Conservation (phyloP, 35 echinoderm and acorn worm genomes). For the Apostichopus parvimensis region DNA sequence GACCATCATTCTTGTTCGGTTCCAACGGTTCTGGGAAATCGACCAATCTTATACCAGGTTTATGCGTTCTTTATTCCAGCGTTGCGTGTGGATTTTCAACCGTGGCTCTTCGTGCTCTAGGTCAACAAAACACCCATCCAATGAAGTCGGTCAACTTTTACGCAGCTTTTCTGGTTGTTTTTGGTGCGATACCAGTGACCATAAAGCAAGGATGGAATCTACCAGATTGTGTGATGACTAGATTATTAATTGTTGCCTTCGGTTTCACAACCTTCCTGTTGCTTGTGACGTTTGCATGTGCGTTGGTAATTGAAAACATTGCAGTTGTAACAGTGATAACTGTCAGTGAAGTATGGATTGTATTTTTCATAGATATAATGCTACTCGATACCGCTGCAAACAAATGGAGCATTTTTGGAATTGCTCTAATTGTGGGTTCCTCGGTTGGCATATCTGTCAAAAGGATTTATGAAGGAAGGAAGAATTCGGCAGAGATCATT, state of each 20-base stretch:
- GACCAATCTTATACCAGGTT: background rate
- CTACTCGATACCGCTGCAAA: background rate
- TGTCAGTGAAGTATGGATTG: constrained; percentile 18
- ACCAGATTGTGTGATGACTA: background rate
- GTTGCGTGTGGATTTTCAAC: background rate
- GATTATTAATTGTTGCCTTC: background rate
- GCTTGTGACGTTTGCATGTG: background rate
- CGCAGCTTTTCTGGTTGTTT: background rate
- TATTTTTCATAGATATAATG: constrained; percentile 4
- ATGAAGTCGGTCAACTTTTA: constrained; percentile 3
- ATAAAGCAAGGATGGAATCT: background rate
- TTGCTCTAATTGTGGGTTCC: background rate
- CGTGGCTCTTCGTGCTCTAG: constrained; percentile 10
- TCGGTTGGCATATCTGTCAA: constrained; percentile 8
- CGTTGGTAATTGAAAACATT: background rate
- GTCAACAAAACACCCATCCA: background rate
- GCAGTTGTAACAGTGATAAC: constrained; percentile 22
- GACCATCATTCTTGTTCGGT: constrained; percentile 22
- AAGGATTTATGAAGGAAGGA: background rate
- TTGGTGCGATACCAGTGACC: background rate
- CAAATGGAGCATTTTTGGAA: background rate
- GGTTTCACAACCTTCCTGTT: background rate
- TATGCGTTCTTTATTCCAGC: background rate
- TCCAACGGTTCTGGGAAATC: background rate
- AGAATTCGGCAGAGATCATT: background rate